phyloP scores from a whole-genome alignment of 2,113 vertebrate genomes.

The Platanista minor region DNA sequence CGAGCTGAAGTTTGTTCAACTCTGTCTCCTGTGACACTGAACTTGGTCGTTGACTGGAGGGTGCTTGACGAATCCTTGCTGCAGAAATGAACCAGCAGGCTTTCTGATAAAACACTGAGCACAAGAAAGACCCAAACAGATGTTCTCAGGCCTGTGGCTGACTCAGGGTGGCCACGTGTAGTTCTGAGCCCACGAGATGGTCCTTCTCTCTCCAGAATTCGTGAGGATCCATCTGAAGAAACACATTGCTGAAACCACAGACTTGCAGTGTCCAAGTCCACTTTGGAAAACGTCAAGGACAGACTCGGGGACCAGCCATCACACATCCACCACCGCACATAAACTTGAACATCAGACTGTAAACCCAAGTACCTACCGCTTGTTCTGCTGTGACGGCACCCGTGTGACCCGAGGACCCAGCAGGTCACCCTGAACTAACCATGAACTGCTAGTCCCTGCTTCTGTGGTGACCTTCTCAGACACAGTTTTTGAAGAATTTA shows the following conservation, averaged over 20 bases:
- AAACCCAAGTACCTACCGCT: too few species aligned
- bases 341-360: not conserved
- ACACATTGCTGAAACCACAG: not conserved
- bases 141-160: too few species aligned
- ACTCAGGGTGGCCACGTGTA: not conserved
- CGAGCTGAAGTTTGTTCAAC: not conserved
- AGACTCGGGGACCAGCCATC: fast-evolving
- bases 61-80: not conserved
- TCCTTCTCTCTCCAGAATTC: not conserved
- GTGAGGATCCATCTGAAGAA: not conserved
- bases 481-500: not conserved
- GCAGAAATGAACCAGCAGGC: not conserved
- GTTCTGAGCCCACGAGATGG: not conserved
- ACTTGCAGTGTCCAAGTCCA: not conserved
- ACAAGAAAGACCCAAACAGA: not conserved
- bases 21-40: not conserved
- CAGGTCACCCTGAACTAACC: not conserved
- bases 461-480: not conserved
- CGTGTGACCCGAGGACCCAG: too few species aligned
- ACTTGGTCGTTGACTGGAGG: not conserved
- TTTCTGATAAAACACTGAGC: not conserved
- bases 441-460: not conserved
- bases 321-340: fast-evolving
- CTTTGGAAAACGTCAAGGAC: not conserved
- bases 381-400: not conserved